Conservation (phyloP, 1,140 invertebrate species). For the Episyrphus balteatus region DNA sequence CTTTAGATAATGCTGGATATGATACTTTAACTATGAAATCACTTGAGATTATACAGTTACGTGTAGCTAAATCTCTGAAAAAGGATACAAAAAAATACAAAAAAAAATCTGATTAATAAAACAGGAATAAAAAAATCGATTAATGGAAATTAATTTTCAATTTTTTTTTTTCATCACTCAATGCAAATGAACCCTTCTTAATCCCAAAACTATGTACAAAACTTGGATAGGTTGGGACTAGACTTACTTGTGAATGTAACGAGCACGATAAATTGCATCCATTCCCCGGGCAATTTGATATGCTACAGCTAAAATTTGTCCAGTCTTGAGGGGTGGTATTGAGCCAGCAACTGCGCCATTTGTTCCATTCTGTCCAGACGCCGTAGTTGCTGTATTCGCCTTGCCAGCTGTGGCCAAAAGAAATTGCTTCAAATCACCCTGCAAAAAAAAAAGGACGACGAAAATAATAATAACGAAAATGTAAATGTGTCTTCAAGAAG, state of each 20-base stretch:
- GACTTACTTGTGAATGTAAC: slow-evolving; percentile 30
- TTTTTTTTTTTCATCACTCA: too few species aligned
- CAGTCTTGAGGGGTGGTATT: slow-evolving; percentile 51
- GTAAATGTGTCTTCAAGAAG: neutral
- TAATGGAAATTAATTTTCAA: too few species aligned
- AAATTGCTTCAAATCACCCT: slow-evolving; percentile 91
- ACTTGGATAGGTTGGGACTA: too few species aligned
- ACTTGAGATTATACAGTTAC: slow-evolving; percentile 86
- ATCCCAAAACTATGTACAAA: neutral
- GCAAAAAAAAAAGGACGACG: neutral
- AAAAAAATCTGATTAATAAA: neutral
- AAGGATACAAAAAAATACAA: neutral
- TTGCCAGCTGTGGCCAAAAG: slow-evolving; percentile 60
- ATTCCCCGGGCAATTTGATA: slow-evolving; percentile 75
- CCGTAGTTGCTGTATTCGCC: slow-evolving; percentile 21
- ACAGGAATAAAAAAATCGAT: too few species aligned
- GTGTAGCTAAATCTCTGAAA: slow-evolving; percentile 68
- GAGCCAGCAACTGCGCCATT: slow-evolving; percentile 7
- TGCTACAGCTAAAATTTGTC: slow-evolving; percentile 60
- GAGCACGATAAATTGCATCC: slow-evolving; percentile 53
- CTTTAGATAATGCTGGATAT: slow-evolving; percentile 65
- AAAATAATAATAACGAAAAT: neutral
- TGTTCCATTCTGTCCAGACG: slow-evolving; percentile 9
- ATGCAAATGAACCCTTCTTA: neutral
- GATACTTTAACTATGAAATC: slow-evolving; percentile 75